These are phyloP conservation scores for Catalaphyllia jardinei DNA, from an alignment of 64 coral and sea anemone species.

Conservation along the genomic window DNA sequence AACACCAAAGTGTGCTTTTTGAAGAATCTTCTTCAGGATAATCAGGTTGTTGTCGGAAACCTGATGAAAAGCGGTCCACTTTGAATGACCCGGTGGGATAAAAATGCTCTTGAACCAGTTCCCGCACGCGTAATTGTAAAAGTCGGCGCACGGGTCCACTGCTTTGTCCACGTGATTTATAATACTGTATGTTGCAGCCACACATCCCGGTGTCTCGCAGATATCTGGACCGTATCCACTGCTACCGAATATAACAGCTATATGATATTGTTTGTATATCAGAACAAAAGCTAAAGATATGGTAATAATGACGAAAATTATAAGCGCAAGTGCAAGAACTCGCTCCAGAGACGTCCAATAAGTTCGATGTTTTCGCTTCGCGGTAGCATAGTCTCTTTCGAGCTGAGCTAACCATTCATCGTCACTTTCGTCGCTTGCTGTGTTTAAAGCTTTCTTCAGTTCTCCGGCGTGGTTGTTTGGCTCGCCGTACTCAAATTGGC, in stretches of 20 bases:
- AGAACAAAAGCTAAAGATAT: conserved; percentile 73
- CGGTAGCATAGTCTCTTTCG: conserved; percentile 83
- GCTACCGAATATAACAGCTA: background rate
- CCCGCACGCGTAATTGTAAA: conserved; percentile 86
- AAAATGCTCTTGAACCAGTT: conserved; percentile 75
- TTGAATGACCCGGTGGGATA: conserved; percentile 66
- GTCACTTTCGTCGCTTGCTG: conserved; percentile 84
- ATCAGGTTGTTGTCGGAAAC: conserved; percentile 71
- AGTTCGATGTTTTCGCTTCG: conserved; percentile 55
- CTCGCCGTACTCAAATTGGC: conserved; percentile 78
- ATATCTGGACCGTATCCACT: conserved; percentile 33
- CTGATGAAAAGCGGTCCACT: conserved; percentile 90
- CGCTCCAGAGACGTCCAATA: conserved; percentile 76
- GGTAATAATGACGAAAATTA: conserved; percentile 64
- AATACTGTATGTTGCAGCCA: conserved; percentile 82
- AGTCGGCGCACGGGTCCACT: conserved; percentile 80
- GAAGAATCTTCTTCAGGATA: conserved; percentile 77
- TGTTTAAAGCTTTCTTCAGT: conserved; percentile 67
- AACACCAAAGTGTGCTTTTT: conserved; percentile 26
- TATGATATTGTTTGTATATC: conserved; percentile 55
- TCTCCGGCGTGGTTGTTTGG: conserved; percentile 35
- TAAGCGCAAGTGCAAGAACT: conserved; percentile 49
- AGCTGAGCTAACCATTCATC: conserved; percentile 93
- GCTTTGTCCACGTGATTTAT: conserved; percentile 83
- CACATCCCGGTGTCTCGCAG: conserved; percentile 75